phyloP scores from a whole-genome alignment of 2,888 invertebrate species.

The Thyatira batis region DNA sequence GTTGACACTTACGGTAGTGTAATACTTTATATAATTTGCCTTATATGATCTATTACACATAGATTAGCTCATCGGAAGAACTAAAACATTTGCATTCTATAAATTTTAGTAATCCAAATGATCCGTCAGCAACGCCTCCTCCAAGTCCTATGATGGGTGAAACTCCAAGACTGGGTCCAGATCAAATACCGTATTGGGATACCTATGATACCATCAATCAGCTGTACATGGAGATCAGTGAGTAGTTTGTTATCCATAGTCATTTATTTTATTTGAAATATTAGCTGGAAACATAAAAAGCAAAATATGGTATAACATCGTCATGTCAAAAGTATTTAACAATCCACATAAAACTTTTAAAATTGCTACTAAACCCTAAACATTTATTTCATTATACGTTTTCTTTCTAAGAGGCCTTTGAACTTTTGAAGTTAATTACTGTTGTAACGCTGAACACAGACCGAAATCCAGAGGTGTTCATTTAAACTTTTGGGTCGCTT shows the following conservation, averaged over 20 bases:
- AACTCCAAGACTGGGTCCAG: conserved; percentile 64
- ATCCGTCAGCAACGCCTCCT: conserved; percentile 79
- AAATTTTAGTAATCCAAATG: conserved; percentile 85
- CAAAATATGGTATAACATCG: conserved; percentile 8
- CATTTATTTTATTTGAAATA: conserved; percentile 1
- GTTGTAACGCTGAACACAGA: conserved; percentile 12
- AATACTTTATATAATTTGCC: neutral
- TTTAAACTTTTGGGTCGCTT: conserved; percentile 53
- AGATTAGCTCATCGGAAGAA: neutral
- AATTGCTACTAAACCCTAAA: neutral
- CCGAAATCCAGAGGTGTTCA: conserved; percentile 27
- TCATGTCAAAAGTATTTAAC: conserved; percentile 12
- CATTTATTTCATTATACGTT: neutral
- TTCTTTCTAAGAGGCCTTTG: conserved; percentile 3
- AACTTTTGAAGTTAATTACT: conserved; percentile 20
- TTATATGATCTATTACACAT: too few relatives aligned
- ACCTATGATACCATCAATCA: conserved; percentile 95
- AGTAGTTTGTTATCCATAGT: conserved; percentile 44
- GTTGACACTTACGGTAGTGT: neutral
- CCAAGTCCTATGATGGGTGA: conserved; percentile 74
- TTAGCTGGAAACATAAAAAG: too few relatives aligned
- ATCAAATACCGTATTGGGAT: conserved; percentile 91
- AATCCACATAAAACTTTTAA: neutral
- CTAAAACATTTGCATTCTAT: conserved; percentile 17
- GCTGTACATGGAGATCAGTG: conserved; percentile 91